Evolutionary conservation across 2,797 vertebrate genomes (phyloP).

Genomic region (Sebastes glaucus): DNA sequence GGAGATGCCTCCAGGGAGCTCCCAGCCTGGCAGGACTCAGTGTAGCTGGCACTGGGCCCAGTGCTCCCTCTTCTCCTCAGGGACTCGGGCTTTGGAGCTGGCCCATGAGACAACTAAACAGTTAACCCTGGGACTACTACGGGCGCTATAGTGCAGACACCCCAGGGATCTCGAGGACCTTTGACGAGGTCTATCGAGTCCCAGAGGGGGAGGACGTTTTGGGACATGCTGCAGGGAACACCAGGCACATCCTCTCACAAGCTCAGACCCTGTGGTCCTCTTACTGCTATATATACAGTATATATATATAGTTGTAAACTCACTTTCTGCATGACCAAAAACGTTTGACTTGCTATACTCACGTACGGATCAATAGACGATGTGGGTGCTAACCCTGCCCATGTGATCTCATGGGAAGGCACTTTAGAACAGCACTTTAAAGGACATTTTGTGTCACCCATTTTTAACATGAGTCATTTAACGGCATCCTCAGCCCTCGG

Average conservation of each 20-base stretch:
- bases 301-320: too few relatives aligned
- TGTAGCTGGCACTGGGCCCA: neutral
- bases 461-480: too few relatives aligned
- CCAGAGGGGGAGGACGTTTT: neutral
- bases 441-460: too few relatives aligned
- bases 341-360: too few relatives aligned
- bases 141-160: neutral
- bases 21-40: neutral
- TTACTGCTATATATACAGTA: too few relatives aligned
- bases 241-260: neutral
- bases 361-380: too few relatives aligned
- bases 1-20: constrained; percentile 7
- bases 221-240: neutral
- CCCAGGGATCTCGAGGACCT: neutral
- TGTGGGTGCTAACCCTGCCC: too few relatives aligned
- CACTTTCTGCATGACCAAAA: too few relatives aligned
- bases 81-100: neutral
- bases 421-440: too few relatives aligned
- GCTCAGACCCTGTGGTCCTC: neutral
- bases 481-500: too few relatives aligned
- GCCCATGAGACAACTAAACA: neutral
- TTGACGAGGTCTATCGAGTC: neutral
- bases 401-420: too few relatives aligned
- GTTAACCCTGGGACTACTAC: neutral
- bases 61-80: neutral